Evolutionary conservation across 2,113 vertebrate genomes (phyloP).

Genomic region (Stigmatopora nigra): DNA sequence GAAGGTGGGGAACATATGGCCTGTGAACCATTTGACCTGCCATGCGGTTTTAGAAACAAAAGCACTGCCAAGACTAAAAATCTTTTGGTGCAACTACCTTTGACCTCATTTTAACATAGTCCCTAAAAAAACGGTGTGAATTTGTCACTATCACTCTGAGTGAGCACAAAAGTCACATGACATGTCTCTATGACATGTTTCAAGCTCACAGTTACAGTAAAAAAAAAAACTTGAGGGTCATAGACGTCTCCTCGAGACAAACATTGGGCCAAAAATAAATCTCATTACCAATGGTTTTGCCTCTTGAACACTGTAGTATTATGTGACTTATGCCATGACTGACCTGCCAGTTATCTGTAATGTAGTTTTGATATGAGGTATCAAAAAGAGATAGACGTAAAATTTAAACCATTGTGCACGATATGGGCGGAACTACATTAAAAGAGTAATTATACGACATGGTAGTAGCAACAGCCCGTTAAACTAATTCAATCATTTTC

Average conservation of each 20-base stretch:
- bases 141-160: not conserved
- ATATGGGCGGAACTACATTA: too few species aligned
- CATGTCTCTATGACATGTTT: not conserved
- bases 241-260: not conserved
- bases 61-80: not conserved
- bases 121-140: not conserved
- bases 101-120: not conserved
- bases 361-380: too few species aligned
- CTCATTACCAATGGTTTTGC: not conserved
- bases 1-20: not conserved
- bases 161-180: not conserved
- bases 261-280: not conserved
- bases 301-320: too few species aligned
- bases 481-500: too few species aligned
- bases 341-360: too few species aligned
- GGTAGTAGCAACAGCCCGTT: too few species aligned
- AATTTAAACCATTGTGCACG: too few species aligned
- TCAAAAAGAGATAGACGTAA: too few species aligned
- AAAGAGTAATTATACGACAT: too few species aligned
- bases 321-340: too few species aligned
- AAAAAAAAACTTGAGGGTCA: not conserved
- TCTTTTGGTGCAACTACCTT: not conserved
- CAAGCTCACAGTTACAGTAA: not conserved
- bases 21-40: not conserved
- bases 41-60: not conserved